These are phyloP conservation scores for Cotesia typhae DNA, from an alignment of 1,140 invertebrate genomes.

Conservation along the genomic window DNA sequence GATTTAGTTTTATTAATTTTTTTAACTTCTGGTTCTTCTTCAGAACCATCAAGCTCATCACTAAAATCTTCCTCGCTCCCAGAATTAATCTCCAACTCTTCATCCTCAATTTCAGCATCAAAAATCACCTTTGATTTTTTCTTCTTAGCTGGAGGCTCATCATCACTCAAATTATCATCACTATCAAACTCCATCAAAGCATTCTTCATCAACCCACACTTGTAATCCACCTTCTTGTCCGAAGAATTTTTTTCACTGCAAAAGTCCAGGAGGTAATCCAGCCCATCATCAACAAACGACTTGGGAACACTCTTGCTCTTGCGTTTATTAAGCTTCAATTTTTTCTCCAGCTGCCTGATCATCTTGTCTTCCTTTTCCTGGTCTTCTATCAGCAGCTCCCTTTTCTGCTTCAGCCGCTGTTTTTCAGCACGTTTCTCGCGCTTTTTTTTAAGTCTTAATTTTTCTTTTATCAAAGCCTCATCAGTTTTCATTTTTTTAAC, in stretches of 20 bases:
- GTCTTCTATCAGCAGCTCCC: conserved; percentile 72
- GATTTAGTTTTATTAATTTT: conserved; percentile 18
- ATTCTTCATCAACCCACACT: conserved; percentile 60
- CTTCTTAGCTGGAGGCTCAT: conserved; percentile 73
- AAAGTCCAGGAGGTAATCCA: conserved; percentile 70
- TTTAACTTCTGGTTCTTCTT: background rate
- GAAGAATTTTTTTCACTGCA: conserved; percentile 74
- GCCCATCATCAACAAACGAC: conserved; percentile 81
- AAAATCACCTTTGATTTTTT: conserved; percentile 54
- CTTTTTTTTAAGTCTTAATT: conserved; percentile 46
- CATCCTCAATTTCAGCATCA: conserved; percentile 37
- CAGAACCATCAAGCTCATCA: conserved; percentile 12
- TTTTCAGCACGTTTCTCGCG: conserved; percentile 52
- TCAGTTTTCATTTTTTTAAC: conserved; percentile 42
- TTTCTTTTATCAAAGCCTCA: conserved; percentile 33
- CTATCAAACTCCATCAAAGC: conserved; percentile 71
- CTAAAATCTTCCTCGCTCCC: background rate
- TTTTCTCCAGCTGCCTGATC: conserved; percentile 85
- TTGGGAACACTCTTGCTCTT: conserved; percentile 80
- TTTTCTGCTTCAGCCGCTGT: conserved; percentile 69
- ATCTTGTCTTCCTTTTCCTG: conserved; percentile 82
- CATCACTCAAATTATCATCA: conserved; percentile 69
- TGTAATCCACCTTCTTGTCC: too few relatives aligned
- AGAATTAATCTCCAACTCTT: background rate
- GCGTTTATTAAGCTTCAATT: conserved; percentile 81